Conservation (phyloP, 1,140 invertebrate species). For the Elysia chlorotica region DNA sequence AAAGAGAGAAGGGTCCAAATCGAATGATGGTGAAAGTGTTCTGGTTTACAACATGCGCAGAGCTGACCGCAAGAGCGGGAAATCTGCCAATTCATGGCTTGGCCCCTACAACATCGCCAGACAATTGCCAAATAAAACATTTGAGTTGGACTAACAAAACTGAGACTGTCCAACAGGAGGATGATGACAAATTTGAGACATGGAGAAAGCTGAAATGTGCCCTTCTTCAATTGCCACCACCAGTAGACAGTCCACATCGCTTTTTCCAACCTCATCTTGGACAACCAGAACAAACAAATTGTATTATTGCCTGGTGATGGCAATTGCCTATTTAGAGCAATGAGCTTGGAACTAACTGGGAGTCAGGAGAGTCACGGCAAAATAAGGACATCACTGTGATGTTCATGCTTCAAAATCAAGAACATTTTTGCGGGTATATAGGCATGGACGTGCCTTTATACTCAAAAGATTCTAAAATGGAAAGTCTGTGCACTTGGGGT, state of each 20-base stretch:
- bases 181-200: not conserved
- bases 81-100: not conserved
- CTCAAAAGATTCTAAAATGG: no score
- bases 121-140: constrained; percentile 1
- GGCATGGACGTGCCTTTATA: no score
- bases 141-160: no score
- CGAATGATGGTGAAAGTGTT: not conserved
- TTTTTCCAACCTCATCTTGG: not conserved
- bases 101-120: not conserved
- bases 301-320: not conserved
- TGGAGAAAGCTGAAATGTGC: not conserved
- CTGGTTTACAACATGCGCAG: not conserved
- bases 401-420: no score
- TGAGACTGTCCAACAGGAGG: not conserved
- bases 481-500: no score
- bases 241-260: not conserved
- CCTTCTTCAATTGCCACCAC: not conserved
- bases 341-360: no score
- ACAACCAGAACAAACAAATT: not conserved
- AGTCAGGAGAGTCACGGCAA: no score
- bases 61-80: not conserved
- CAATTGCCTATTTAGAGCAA: no score
- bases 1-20: constrained; percentile 1
- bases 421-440: no score
- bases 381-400: no score